Evolutionary conservation across 2,888 invertebrate genomes (phyloP), one percentile per base, ranked within the genome.

Genomic region (Ectemnius continuus): DNA sequence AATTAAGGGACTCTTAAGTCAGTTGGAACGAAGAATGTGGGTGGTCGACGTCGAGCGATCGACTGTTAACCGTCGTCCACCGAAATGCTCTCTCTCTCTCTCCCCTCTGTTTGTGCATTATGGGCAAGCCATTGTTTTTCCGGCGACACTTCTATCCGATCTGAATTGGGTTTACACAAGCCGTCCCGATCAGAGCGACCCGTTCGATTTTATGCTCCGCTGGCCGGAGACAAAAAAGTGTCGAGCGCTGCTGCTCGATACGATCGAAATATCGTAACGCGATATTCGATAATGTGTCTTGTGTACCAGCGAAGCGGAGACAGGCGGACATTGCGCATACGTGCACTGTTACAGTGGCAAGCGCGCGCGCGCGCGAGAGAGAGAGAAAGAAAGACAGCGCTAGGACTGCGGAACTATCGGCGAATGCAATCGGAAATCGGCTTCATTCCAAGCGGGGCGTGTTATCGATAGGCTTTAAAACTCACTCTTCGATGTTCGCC

Each of bases 121-220:
- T 23, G 47, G 47, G 47, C 47, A 47, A 4, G 14, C 36, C 28
- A 28, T 28, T 60, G 20, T 60, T 28, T 60, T n/a, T 26, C 60
- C 23, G 59, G 18, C 61, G 28, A 28, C 23, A 61, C 28, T 16
- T 28, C 36, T 36, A 36, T 28, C 23, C 61, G 61, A 61, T 61
- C 18, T 28, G 45, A 45, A 61, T 61, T 36, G 61, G 28, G 61
- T 61, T 61, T 28, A 36, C n/a, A 61, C n/a, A 45, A 28, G 36
- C 18, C 61, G 61, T 5, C 14, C 36, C 36, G 36, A 36, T 36
- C 36, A 11, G 36, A 11, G 36, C 36, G 18, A 18, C 16, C 60
- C 61, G 28, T 18, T 61, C 61, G 61, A 61, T 61, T 61, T 61
- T 61, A 61, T 18, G 61, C 26, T 61, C 16, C 36, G 61, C 61